phyloP scores from a whole-genome alignment of 2,797 vertebrate species.

The Pteropus rufus region DNA sequence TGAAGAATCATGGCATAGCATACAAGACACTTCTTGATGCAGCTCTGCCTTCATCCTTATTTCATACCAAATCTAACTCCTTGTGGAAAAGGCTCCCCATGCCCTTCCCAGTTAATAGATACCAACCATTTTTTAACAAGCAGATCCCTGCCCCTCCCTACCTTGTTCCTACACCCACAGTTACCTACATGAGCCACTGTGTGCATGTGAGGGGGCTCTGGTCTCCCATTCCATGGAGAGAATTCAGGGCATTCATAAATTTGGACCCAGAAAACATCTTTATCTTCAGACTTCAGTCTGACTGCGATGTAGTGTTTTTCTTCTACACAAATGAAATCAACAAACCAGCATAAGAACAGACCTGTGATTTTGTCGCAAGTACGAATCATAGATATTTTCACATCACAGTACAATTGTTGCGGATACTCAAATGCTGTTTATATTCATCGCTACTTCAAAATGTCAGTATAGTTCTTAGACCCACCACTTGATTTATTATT shows the following conservation, averaged over 20 bases:
- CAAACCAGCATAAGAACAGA: background rate
- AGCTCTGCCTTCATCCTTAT: background rate
- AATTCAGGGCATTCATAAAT: background rate
- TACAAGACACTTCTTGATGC: fast-evolving
- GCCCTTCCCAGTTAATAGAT: background rate
- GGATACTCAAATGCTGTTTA: background rate
- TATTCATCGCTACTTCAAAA: background rate
- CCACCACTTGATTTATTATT: background rate
- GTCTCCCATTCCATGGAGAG: background rate
- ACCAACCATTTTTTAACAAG: background rate
- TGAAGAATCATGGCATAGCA: background rate
- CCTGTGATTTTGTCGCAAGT: background rate
- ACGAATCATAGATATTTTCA: background rate
- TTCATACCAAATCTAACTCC: background rate
- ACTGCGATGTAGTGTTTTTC: background rate
- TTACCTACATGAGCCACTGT: background rate
- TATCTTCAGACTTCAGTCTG: background rate
- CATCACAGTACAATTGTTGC: background rate
- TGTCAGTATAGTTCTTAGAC: background rate
- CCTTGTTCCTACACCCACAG: fast-evolving
- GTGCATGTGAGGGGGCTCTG: fast-evolving
- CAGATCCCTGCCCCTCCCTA: too few species aligned
- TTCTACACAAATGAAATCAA: background rate
- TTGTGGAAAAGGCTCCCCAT: background rate
- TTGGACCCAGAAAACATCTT: background rate